phyloP scores from a whole-genome alignment of 2,888 invertebrate genomes.

The Dryomyza anilis region DNA sequence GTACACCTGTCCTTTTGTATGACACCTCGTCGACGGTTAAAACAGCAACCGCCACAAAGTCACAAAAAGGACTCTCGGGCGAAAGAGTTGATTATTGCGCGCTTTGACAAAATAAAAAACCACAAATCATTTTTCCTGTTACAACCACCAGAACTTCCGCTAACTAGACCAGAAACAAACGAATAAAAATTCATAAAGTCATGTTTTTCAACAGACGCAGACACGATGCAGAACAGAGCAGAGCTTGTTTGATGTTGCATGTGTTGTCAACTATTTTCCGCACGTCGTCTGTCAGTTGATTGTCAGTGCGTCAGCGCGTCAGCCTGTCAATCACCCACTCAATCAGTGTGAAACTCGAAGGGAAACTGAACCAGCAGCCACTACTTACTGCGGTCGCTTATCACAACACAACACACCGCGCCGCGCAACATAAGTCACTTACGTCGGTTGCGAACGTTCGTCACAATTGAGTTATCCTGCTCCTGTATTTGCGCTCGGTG shows the following conservation, averaged over 20 bases:
- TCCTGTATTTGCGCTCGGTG: no score
- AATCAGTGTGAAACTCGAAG: constrained; percentile 21
- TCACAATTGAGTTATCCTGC: constrained; percentile 13
- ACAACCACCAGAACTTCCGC: constrained; percentile 27
- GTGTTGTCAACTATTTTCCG: constrained; percentile 53
- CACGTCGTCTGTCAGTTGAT: constrained; percentile 51
- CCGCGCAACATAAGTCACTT: background rate
- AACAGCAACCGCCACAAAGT: background rate
- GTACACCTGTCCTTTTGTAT: no score
- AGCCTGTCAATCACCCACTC: constrained; percentile 38
- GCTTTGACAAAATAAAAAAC: background rate
- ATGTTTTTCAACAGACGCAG: constrained; percentile 52
- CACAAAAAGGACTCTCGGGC: background rate
- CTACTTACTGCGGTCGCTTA: constrained; percentile 31
- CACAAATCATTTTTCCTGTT: constrained; percentile 20
- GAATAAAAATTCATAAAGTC: constrained; percentile 50
- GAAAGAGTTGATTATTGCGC: constrained; percentile 9
- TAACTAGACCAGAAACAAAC: constrained; percentile 22
- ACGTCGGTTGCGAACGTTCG: background rate
- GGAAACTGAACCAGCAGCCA: no score
- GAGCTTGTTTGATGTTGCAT: constrained; percentile 39
- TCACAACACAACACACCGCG: constrained; percentile 2
- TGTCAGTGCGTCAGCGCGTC: constrained; percentile 39
- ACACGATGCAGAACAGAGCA: no score
- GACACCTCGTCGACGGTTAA: background rate